Conservation (phyloP, 64 coral and sea anemone genomes). For the Pocillopora damicornis region DNA sequence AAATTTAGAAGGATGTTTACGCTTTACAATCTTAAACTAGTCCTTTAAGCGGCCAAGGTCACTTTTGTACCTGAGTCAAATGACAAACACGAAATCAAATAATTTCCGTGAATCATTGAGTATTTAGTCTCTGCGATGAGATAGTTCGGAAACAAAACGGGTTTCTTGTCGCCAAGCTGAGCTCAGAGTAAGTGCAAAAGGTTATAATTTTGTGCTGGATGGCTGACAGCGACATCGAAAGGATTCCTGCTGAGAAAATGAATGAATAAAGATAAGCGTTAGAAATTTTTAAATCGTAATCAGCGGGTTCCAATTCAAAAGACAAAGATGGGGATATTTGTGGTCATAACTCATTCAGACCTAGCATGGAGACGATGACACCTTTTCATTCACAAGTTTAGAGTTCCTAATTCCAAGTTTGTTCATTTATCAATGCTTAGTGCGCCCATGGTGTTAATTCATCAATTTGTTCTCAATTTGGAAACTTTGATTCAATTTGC, state of each 20-base stretch:
- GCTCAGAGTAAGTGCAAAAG: not conserved
- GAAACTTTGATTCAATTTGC: too few relatives aligned
- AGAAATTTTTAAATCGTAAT: not conserved
- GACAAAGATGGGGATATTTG: conserved; percentile 6
- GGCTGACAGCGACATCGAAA: not conserved
- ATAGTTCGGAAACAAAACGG: not conserved
- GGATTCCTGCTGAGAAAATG: not conserved
- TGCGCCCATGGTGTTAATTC: too few relatives aligned
- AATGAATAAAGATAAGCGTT: not conserved
- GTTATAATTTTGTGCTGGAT: not conserved
- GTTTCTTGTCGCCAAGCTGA: not conserved
- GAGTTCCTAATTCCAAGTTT: not conserved
- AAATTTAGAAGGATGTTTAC: conserved; percentile 6
- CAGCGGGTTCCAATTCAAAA: conserved; percentile 29
- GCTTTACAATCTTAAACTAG: not conserved
- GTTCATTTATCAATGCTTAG: not conserved
- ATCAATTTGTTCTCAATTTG: too few relatives aligned
- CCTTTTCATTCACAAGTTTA: conserved; percentile 15
- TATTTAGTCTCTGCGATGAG: not conserved
- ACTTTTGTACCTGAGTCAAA: not conserved
- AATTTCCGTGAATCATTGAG: not conserved
- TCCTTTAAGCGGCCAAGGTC: not conserved
- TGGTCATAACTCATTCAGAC: not conserved
- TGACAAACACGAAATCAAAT: not conserved
- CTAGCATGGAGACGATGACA: conserved; percentile 7